Base-by-base conservation (phyloP, 2,113 vertebrate genomes). In the Ibidorhyncha struthersii region DNA sequence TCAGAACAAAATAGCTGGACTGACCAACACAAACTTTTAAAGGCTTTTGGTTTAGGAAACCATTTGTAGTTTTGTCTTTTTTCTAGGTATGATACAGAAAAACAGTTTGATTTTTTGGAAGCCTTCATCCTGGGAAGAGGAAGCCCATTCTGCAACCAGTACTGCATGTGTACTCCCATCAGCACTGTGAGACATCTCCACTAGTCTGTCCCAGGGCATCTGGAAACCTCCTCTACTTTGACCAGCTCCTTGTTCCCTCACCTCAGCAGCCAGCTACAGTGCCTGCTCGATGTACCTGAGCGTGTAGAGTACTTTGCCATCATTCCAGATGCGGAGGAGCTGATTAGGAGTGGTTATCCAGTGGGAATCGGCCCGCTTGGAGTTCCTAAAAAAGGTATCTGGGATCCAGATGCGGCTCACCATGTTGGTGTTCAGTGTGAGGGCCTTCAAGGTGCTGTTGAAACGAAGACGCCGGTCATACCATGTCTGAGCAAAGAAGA, bases 401-500 rank as follows among this genome's bases (percentile, higher is more conserved):
- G 98, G 98, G 94, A 98, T 98, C 98, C 98, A 98, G 73, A 99
- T 96, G 88, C 96, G 97, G 96, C 97, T 98, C 95, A 98, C 98
- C 98, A 98, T 90, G 89, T 98, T 98, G 81, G 98, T 98, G 86
- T 97, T 98, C 47, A 98, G 96, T 0, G 98, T 98, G 53, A 99
- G 97, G 13, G 97, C 98, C 77, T 98, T 98, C 93, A 98, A 70
- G 56, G 97, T 98, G 90, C 96, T 96, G 91, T 98, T 98, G 94
- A 97, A 98, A 38, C 97, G 95, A 85, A 98, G 98, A 56, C 97
- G 98, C n/a, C 98, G 98, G 78, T 99, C 98, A 47, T 98, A 98
- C 98, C 98, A 99, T 0, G 97, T 98, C 95, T 99, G 98, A 56
- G 91, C 97, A 82, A 99, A 98, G 93, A 98, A 98, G 95, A 98